These are phyloP conservation scores for Halictus rubicundus DNA, from an alignment of 1,140 invertebrate genomes.

Conservation along the genomic window DNA sequence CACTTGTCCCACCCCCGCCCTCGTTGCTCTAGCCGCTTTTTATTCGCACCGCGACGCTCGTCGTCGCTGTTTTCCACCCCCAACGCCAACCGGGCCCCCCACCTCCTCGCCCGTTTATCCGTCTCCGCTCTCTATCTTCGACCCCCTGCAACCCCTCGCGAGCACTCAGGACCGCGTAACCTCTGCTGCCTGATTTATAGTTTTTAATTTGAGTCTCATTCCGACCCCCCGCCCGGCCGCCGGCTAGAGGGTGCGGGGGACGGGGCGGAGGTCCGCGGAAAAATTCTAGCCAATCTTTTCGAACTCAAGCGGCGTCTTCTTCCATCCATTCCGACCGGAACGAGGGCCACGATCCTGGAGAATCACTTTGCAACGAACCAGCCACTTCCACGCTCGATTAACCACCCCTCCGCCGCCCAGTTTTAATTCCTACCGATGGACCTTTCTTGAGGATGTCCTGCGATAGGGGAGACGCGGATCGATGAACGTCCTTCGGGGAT, in stretches of 20 bases:
- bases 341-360: conserved; percentile 24
- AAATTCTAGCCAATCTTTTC: conserved; percentile 72
- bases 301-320: conserved; percentile 67
- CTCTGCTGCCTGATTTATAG: conserved; percentile 74
- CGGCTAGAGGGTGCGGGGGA: conserved; percentile 2
- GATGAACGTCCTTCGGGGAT: conserved; percentile 20
- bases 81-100: neutral
- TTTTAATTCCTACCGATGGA: conserved; percentile 42
- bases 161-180: conserved; percentile 52
- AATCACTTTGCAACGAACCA: conserved; percentile 57
- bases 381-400: conserved; percentile 50
- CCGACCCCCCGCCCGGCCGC: conserved; percentile 53
- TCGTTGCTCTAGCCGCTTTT: conserved; percentile 11
- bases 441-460: conserved; percentile 24
- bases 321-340: neutral
- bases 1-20: conserved; percentile 26
- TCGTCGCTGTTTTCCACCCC: neutral
- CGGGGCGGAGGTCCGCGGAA: conserved; percentile 43
- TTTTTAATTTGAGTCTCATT: conserved; percentile 77
- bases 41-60: conserved; percentile 21
- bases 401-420: conserved; percentile 8
- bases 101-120: conserved; percentile 44
- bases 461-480: neutral
- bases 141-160: conserved; percentile 10
- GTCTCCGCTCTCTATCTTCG: conserved; percentile 34